These are phyloP conservation scores for Nysson spinosus DNA, from an alignment of 2,888 invertebrate species.

Conservation along the genomic window DNA sequence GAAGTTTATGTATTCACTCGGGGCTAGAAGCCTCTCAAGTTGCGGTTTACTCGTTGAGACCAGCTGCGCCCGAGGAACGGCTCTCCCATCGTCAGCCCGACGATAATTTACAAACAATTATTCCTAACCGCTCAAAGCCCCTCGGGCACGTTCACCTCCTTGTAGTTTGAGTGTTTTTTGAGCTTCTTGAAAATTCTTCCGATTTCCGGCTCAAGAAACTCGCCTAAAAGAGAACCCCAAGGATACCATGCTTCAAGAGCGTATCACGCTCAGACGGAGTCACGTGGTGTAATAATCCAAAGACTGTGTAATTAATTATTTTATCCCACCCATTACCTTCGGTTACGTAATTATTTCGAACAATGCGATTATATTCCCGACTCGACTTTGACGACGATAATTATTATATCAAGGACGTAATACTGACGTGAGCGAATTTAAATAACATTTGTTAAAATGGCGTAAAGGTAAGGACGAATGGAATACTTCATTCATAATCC, in stretches of 20 bases:
- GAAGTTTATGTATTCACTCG: slow-evolving; percentile 38
- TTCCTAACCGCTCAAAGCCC: slow-evolving; percentile 23
- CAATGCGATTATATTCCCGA: slow-evolving; percentile 43
- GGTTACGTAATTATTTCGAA: slow-evolving; percentile 39
- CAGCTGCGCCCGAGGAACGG: slow-evolving; percentile 39
- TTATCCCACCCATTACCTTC: slow-evolving; percentile 16
- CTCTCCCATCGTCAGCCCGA: slow-evolving; percentile 17
- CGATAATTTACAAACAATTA: slow-evolving; percentile 54
- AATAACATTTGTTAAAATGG: too few species aligned
- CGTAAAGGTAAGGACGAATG: too few species aligned
- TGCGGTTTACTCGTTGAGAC: slow-evolving; percentile 23
- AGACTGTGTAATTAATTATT: slow-evolving; percentile 18
- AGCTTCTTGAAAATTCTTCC: slow-evolving; percentile 7
- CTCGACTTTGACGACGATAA: slow-evolving; percentile 48
- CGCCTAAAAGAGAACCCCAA: slow-evolving; percentile 6
- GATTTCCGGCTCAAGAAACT: slow-evolving; percentile 20
- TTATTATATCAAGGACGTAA: slow-evolving; percentile 38
- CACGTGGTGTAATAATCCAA: neutral
- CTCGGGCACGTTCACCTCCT: slow-evolving; percentile 15
- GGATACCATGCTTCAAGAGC: slow-evolving; percentile 7
- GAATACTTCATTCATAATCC: too few species aligned
- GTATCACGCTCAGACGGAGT: slow-evolving; percentile 1
- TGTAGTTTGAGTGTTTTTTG: slow-evolving; percentile 17
- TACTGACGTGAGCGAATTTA: slow-evolving; percentile 59
- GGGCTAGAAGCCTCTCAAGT: slow-evolving; percentile 36